A percentile compares a stretch with the other conserved stretches of the same genome.
phyloP scores from a whole-genome alignment of 2,113 vertebrate genomes.

The Steatornis caripensis region DNA sequence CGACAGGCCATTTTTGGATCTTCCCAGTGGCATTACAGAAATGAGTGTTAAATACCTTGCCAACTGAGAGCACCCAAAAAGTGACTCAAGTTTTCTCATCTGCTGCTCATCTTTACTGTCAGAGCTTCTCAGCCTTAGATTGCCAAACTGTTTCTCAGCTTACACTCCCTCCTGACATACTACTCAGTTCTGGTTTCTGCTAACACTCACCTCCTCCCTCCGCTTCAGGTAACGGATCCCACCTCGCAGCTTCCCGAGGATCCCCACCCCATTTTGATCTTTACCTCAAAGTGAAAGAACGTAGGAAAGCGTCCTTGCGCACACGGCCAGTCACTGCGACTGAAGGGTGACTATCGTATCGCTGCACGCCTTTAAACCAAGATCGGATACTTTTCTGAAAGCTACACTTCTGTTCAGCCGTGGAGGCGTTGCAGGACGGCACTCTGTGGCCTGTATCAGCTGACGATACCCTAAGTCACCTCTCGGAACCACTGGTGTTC shows the following conservation, averaged over 20 bases:
- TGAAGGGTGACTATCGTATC: not conserved
- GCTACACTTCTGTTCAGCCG: not conserved
- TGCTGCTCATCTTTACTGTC: not conserved
- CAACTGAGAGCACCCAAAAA: not conserved
- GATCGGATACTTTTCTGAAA: not conserved
- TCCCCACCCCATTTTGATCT: not conserved
- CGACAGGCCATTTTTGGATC: not conserved
- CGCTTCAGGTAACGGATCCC: not conserved
- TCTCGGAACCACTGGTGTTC: not conserved
- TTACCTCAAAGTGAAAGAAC: not conserved
- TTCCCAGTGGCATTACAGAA: not conserved
- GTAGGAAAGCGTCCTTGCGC: fast-evolving
- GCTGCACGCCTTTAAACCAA: not conserved
- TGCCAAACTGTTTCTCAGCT: not conserved
- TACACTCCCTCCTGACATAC: not conserved
- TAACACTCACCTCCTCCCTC: not conserved
- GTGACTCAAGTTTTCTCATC: not conserved
- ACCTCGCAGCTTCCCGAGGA: not conserved
- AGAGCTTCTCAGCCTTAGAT: not conserved
- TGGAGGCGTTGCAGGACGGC: fast-evolving
- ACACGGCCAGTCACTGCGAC: fast-evolving
- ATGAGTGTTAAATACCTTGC: not conserved
- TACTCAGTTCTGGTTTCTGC: not conserved
- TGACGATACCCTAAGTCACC: not conserved
- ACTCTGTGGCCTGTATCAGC: not conserved